These are phyloP conservation scores for Yasuhikotakia modesta DNA, from an alignment of 2,797 vertebrate species.

Conservation along the genomic window DNA sequence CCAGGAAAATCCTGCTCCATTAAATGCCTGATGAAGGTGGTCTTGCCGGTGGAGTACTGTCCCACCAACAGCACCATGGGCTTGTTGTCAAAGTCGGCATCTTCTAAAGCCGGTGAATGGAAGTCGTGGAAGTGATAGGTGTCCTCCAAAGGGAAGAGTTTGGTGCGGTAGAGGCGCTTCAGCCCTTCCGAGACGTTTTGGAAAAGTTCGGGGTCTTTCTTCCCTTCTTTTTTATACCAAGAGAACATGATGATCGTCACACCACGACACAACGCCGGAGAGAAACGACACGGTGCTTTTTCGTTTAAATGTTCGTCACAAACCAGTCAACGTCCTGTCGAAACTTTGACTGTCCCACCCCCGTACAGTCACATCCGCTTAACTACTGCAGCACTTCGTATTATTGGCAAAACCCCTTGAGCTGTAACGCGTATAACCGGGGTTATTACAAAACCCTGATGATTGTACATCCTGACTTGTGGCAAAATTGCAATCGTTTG, in stretches of 20 bases:
- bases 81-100: conserved; percentile 95
- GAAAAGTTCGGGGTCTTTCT: conserved; percentile 91
- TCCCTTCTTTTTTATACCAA: conserved; percentile 81
- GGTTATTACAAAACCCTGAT: neutral
- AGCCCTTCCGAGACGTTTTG: conserved; percentile 90
- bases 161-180: conserved; percentile 84
- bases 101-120: conserved; percentile 92
- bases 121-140: conserved; percentile 93
- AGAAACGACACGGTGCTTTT: conserved; percentile 25
- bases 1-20: conserved; percentile 96
- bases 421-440: neutral
- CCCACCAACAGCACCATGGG: conserved; percentile 94
- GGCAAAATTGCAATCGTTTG: neutral
- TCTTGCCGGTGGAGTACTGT: conserved; percentile 94
- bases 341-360: conserved; percentile 59
- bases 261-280: conserved; percentile 40
- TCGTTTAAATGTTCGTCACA: conserved; percentile 39
- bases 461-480: neutral
- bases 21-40: conserved; percentile 91
- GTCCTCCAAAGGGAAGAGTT: conserved; percentile 92
- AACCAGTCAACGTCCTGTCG: conserved; percentile 1
- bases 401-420: neutral
- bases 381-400: neutral
- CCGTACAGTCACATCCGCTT: conserved; percentile 29
- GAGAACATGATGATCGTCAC: conserved; percentile 80